Evolutionary conservation across 2,113 vertebrate species (phyloP), one percentile per base, ranked within the genome.

Genomic region (Arvicanthis niloticus): DNA sequence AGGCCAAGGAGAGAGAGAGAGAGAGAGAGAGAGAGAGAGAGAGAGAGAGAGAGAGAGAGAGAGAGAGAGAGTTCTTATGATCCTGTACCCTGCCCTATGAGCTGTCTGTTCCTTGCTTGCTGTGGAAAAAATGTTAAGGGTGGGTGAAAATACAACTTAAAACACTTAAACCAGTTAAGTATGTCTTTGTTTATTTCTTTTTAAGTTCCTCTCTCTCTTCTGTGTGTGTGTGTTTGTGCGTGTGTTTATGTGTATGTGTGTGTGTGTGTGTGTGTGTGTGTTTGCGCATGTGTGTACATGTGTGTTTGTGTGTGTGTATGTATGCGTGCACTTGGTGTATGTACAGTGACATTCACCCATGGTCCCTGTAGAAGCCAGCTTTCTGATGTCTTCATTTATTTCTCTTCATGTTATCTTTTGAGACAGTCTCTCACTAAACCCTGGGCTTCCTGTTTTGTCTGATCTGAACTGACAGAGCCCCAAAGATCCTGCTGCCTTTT

Each of bases 1-100:
- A 99, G 98, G 98, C 98, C 95, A 94, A 58, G 96, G 95, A 68
- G 84, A 96, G 62, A 75, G 72, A 92, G 97, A 97, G 72, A 65
- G 82, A 82, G 85, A 91, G 37, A 73, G 24, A 80, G n/a, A n/a
- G 62, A 37, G 67, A 60, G 40, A 58, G 24, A 31, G 34, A 58
- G 29, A 45, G 34, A 21, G 15, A 26, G 77, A 96, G 56, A 96
- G 96, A 89, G 96, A 96, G 51, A 81, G 77, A 60, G 19, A 40
- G 84, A 92, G 97, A 97, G 75, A 65, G 82, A 82, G 85, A 91
- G 37, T 88, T 60, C 56, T 60, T 94, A 85, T 76, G 95, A 98
- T 96, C 95, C 91, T 76, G 34, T 56, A 58, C n/a, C 68, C 96
- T 94, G 70, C 75, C 60, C 91, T 67, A 42, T 89, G 91, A 96